Evolutionary conservation across 2,113 vertebrate genomes (phyloP), one percentile per base, ranked within the genome.

Genomic region (Hiodon tergisus): DNA sequence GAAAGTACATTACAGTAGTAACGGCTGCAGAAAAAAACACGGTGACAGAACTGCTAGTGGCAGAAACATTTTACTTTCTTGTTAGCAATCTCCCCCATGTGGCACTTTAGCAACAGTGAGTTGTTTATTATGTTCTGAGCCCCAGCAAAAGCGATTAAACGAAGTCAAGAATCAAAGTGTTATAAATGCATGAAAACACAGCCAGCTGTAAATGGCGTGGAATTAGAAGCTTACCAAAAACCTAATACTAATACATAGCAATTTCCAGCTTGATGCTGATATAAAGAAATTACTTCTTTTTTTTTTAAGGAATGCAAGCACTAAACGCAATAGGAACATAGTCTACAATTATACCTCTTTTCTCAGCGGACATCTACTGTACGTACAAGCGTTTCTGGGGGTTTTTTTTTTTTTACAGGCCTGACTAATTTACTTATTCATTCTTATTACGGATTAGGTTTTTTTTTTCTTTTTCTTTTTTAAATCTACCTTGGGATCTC

Each of bases 131-230:
- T 95, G 95, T 95, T 94, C 92, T 78, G 87, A 93, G 94, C 31
- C 94, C 91, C 90, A 91, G 94, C 93, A 93, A 94, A 96, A 96
- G 93, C 94, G 94, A 98, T 98, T 98, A 97, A 96, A 95, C 91
- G 90, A 92, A 94, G 94, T 96, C 92, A 95, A 96, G 93, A 97
- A 96, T 95, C 93, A 95, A 95, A 94, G 94, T 91, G 93, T 97
- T 98, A 95, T 94, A 97, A 97, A 98, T 98, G 95, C 95, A 98
- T 98, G 93, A 92, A 96, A 98, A 98, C 95, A 96, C 93, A 96
- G 93, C 93, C 89, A 92, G 94, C 95, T 95, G 95, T 95, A 98
- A 96, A 98, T 95, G 95, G 94, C 91, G 88, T 82, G 94, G 94
- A 98, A 97, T 98, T 96, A 97, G 95, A 95, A 94, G 95, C 96